Evolutionary conservation across 2,888 invertebrate species (phyloP), one percentile per base, ranked within the genome.

Genomic region (Athrips mouffetella): DNA sequence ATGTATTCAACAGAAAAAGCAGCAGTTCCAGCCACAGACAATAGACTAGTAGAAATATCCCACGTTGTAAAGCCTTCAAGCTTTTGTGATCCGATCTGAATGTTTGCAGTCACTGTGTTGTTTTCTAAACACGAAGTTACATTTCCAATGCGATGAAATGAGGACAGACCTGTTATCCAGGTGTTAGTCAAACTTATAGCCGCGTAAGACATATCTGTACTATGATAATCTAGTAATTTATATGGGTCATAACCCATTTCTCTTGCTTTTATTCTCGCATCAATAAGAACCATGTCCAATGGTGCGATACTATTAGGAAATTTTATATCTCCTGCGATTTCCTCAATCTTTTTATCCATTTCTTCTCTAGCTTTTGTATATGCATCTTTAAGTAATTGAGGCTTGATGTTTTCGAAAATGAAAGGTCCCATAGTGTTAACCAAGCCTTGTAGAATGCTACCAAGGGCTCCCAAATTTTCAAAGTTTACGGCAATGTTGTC

Each of bases 261-360:
- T 29, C 78, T 66, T 13, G 94, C 91, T 61, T 90, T 87, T 52
- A 90, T 91, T 1, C 94, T 82, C 0, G 89, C 90, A 62, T 93
- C 91, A 0, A 92, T 91, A 35, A 95, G 89, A 6, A 92, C 90
- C 87, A 93, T 92, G 67, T 95, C 95, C 49, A 94, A 82, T 0
- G 94, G 94, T 11, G 94, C 91, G 57, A 94, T 92, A 0, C 94
- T 94, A 72, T 94, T 94, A 0, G 94, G 93, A 65, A 94, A 91
- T 41, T 89, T 90, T 53, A 92, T 90, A 47, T 82, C 80, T 0
- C 81, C 85, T 30, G 92, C 90, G 27, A 92, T 62, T 50, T 91
- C 89, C 21, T 90, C 89, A 41, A 94, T 89, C 65, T 93, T 91
- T 27, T 90, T 89, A 70, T 95, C 92, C 1, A 94, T 90, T 65